Percentiles rank a stretch among this genome's conserved stretches.
Evolutionary conservation across 2,113 vertebrate species (phyloP).

Genomic region (Himantopus leucocephalus): DNA sequence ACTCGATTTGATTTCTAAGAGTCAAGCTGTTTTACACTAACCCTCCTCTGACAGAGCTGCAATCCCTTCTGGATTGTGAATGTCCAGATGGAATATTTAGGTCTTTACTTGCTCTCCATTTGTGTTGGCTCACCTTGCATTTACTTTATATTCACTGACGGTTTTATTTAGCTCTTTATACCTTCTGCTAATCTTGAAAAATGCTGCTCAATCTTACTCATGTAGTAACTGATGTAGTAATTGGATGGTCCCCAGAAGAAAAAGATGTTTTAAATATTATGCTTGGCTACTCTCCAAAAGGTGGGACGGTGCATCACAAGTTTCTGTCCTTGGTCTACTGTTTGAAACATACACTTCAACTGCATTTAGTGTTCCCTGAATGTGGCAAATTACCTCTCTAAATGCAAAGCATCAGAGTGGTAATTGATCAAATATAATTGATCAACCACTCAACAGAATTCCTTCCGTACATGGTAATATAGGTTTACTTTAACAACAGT

Average conservation of each 20-base stretch:
- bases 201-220: not conserved
- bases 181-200: not conserved
- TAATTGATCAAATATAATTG: not conserved
- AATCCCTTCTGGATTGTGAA: not conserved
- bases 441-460: not conserved
- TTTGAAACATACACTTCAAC: not conserved
- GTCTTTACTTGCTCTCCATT: not conserved
- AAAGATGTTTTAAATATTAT: not conserved
- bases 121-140: not conserved
- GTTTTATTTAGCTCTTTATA: not conserved
- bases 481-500: not conserved
- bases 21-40: not conserved
- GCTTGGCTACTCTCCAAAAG: not conserved
- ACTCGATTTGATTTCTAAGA: not conserved
- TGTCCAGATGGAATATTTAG: not conserved
- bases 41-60: not conserved
- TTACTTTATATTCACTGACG: not conserved
- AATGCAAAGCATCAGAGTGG: not conserved
- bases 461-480: accelerated
- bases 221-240: not conserved
- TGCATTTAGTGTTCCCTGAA: not conserved
- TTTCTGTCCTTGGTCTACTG: not conserved
- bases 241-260: not conserved
- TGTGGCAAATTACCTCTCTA: not conserved
- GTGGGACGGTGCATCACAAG: not conserved